Percentiles rank a stretch among this genome's conserved stretches.
These are phyloP conservation scores for Polia nebulosa DNA, from an alignment of 2,888 invertebrate genomes.

Conservation along the genomic window DNA sequence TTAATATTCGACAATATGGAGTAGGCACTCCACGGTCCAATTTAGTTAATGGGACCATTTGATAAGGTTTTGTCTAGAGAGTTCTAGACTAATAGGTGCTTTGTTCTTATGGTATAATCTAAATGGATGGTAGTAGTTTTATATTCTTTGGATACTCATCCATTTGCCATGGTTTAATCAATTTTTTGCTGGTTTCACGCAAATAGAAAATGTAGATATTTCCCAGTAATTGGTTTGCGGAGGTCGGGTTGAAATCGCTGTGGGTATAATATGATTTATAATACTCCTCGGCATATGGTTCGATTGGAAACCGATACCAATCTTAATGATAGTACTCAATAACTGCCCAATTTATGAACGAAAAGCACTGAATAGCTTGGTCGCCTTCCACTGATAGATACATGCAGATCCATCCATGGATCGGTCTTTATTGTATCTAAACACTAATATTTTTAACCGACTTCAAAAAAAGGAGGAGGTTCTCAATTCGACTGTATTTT, in stretches of 20 bases:
- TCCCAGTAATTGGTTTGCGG: conserved; percentile 20
- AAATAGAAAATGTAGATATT: conserved; percentile 1
- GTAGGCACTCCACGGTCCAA: conserved; percentile 2
- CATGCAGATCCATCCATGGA: too few species aligned
- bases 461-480: too few species aligned
- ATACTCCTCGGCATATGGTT: conserved; percentile 11
- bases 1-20: background rate
- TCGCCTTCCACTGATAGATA: background rate
- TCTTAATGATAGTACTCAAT: background rate
- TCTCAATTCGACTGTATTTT: too few species aligned
- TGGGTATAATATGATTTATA: conserved; percentile 16
- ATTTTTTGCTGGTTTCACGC: background rate
- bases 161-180: background rate
- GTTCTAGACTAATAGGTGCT: conserved; percentile 3
- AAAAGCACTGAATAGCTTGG: background rate
- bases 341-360: background rate
- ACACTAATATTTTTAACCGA: too few species aligned
- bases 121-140: conserved; percentile 13
- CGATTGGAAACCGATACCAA: conserved; percentile 4
- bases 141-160: conserved; percentile 1
- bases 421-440: too few species aligned
- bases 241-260: conserved; percentile 24
- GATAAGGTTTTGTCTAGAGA: background rate
- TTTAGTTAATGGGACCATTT: conserved; percentile 29
- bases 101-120: conserved; percentile 3